Conservation (phyloP, 2,113 vertebrate genomes). For the Crotalus tigris region DNA sequence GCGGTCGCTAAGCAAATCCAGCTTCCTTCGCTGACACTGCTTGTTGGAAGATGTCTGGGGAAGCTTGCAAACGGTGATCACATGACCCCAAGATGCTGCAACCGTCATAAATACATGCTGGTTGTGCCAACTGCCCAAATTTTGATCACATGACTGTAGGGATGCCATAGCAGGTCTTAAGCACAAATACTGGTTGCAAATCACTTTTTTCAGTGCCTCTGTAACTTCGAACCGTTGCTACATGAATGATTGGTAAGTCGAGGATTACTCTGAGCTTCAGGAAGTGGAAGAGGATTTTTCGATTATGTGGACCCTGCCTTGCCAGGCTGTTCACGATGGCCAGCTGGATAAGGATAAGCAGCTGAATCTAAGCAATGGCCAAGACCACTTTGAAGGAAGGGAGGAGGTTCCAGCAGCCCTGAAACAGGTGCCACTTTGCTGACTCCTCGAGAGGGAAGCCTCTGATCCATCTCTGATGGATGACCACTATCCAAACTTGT, state of each 20-base stretch:
- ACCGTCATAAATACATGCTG: not conserved
- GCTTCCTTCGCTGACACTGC: not conserved
- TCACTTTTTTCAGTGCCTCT: not conserved
- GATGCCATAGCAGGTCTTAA: not conserved
- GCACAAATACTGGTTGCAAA: not conserved
- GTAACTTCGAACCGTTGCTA: not conserved
- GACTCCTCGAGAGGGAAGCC: not conserved
- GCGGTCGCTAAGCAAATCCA: not conserved
- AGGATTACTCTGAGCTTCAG: not conserved
- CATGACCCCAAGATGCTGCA: not conserved
- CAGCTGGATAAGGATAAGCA: not conserved
- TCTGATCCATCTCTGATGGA: not conserved
- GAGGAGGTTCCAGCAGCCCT: not conserved
- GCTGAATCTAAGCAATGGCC: not conserved
- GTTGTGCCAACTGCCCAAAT: not conserved
- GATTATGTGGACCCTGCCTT: not conserved
- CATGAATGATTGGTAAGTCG: not conserved
- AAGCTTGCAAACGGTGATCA: not conserved
- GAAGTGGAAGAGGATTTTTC: not conserved
- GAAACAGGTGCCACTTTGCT: not conserved
- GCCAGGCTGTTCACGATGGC: not conserved
- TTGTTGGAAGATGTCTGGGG: not conserved
- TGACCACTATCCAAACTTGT: not conserved
- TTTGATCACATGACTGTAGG: not conserved
- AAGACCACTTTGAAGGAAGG: not conserved